Evolutionary conservation across 23 tunicate species (phyloP), one percentile per base, ranked within the genome.

Genomic region (Styela plicata): DNA sequence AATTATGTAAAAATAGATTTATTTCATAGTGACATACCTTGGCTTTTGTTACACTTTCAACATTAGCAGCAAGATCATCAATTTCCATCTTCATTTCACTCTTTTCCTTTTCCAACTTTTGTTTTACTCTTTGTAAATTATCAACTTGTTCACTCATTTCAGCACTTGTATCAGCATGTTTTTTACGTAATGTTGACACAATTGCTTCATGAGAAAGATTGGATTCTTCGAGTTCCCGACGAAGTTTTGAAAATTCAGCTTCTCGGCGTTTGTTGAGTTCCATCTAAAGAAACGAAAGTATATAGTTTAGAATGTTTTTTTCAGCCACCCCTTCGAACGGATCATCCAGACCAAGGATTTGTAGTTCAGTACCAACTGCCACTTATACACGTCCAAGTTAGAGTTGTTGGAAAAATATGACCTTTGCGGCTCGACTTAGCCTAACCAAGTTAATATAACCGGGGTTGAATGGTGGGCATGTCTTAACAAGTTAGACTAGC

Each of bases 251-350:
- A 31, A 83, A 57, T 57, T 83, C 87, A 0, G 83, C 83, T 53
- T 83, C 87, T 0, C 87, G 87, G 13, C 87, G 64, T 33, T 83
- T 83, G 57, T 83, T 83, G 24, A 83, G 83, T 25, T 83, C 87
- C 31, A 75, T 52, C 70, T 76, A 69, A 0, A 26, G 13, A 66
- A 25, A 21, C 19, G 21, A 69, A 69, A 69, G n/a, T 69, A 24
- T 22, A 19, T 22, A 27, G 24, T 69, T 21, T 22, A 0, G 21
- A 69, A 0, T 19, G 64, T 19, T 61, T 61, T 61, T 61, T 19
- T 19, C 64, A 21, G 20, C n/a, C n/a, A n/a, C n/a, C n/a, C n/a
- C n/a, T n/a, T n/a, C n/a, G n/a, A n/a, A n/a, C n/a, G n/a, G n/a
- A n/a, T n/a, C n/a, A n/a, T n/a, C n/a, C n/a, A n/a, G n/a, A n/a